Evolutionary conservation across 2,888 invertebrate species (phyloP).

Genomic region (Ariolimax columbianus): DNA sequence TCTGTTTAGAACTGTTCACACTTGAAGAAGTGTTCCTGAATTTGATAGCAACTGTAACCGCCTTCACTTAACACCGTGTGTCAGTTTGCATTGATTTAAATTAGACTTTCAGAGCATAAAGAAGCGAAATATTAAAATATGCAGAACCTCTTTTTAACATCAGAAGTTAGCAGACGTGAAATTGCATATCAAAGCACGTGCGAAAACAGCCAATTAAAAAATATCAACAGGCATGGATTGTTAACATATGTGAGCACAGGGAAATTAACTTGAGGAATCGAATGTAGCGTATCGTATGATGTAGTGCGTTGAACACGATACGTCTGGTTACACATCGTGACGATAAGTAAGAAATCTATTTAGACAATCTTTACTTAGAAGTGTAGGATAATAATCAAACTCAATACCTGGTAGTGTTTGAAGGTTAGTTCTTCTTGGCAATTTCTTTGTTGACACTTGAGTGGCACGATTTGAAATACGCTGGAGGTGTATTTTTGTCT

Average conservation of each 20-base stretch:
- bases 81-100: conserved; percentile 7
- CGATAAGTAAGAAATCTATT: conserved; percentile 1
- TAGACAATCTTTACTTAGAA: conserved; percentile 12
- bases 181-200: neutral
- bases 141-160: neutral
- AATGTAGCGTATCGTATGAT: neutral
- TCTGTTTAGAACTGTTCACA: neutral
- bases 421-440: neutral
- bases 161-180: conserved; percentile 2
- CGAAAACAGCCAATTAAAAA: neutral
- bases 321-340: conserved; percentile 2
- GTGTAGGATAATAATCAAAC: conserved; percentile 10
- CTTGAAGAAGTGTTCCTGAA: neutral
- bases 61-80: neutral
- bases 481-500: neutral
- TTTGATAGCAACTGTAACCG: conserved; percentile 13
- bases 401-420: conserved; percentile 2
- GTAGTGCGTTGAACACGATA: neutral
- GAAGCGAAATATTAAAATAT: neutral
- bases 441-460: neutral
- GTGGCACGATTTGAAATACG: conserved; percentile 2
- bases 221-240: neutral
- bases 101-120: neutral
- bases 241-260: neutral
- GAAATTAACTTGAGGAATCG: conserved; percentile 1